Conservation (phyloP, 2,797 vertebrate genomes). For the Argentina silus region DNA sequence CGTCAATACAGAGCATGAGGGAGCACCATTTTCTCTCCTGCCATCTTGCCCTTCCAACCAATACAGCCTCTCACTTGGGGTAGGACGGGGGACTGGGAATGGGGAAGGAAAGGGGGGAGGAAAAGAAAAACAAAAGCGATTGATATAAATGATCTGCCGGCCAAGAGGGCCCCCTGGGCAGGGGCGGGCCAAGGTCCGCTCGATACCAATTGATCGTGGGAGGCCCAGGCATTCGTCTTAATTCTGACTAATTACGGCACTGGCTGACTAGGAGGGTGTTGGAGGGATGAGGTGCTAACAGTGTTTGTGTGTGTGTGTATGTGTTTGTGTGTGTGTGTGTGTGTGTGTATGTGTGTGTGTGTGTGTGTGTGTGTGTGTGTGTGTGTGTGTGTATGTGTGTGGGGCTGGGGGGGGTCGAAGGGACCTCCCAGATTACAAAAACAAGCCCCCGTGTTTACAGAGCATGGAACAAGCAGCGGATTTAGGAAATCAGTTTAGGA, state of each 20-base stretch:
- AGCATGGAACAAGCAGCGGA: conserved; percentile 70
- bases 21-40: conserved; percentile 32
- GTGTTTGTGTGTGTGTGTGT: conserved; percentile 4
- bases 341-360: conserved; percentile 29
- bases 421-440: conserved; percentile 50
- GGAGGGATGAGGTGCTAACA: conserved; percentile 56
- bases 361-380: conserved; percentile 6
- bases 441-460: conserved; percentile 66
- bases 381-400: neutral
- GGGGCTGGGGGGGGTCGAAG: conserved; percentile 66
- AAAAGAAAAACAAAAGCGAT: conserved; percentile 75
- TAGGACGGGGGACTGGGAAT: conserved; percentile 47
- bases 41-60: conserved; percentile 19
- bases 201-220: conserved; percentile 80
- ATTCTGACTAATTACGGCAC: conserved; percentile 83
- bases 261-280: conserved; percentile 67
- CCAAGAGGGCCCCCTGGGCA: conserved; percentile 65
- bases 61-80: neutral
- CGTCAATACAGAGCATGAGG: conserved; percentile 36
- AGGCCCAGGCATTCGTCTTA: conserved; percentile 83
- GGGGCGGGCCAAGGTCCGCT: conserved; percentile 72
- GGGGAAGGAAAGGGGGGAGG: conserved; percentile 32
- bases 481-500: conserved; percentile 78
- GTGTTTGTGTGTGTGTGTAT: neutral
- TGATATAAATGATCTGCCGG: conserved; percentile 80